These are phyloP conservation scores for Drosophila navojoa DNA, from an alignment of 1,140 invertebrate genomes.

Conservation along the genomic window DNA sequence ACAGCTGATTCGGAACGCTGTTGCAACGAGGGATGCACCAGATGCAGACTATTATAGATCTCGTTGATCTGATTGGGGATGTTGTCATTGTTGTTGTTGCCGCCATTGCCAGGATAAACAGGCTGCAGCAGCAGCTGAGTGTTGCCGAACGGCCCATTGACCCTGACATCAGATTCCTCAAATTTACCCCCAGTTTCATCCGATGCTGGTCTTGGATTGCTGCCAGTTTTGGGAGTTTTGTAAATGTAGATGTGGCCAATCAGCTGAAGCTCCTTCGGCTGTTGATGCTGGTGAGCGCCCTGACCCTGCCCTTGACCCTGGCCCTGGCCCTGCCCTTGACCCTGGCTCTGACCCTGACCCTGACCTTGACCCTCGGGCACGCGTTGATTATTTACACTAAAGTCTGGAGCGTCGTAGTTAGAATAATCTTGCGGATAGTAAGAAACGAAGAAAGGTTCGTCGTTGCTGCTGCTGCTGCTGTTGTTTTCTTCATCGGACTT, in stretches of 20 bases:
- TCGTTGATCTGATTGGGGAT: slow-evolving; percentile 17
- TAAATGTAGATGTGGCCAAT: slow-evolving; percentile 38
- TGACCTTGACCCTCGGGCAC: neutral
- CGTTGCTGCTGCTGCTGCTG: slow-evolving; percentile 1
- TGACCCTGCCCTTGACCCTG: neutral
- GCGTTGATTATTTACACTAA: slow-evolving; percentile 6
- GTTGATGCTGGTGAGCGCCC: neutral
- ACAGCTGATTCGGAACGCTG: slow-evolving; percentile 42
- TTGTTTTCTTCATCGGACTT: slow-evolving; percentile 12
- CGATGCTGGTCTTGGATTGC: neutral
- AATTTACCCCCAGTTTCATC: neutral
- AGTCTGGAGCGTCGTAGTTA: neutral
- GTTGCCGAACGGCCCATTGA: slow-evolving; percentile 6
- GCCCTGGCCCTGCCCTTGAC: neutral
- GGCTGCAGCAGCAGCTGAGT: slow-evolving; percentile 35
- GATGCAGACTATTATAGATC: slow-evolving; percentile 25
- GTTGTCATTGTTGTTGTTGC: neutral
- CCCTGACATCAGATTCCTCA: neutral
- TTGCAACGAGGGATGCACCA: slow-evolving; percentile 25
- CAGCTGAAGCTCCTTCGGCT: slow-evolving; percentile 10
- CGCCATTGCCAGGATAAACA: slow-evolving; percentile 3
- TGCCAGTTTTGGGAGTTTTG: neutral
- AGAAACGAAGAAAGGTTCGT: slow-evolving; percentile 4
- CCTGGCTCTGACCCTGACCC: neutral
- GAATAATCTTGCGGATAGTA: neutral